Conservation (phyloP, 1,140 invertebrate species). For the silkworm (Bombyx mori) region DNA sequence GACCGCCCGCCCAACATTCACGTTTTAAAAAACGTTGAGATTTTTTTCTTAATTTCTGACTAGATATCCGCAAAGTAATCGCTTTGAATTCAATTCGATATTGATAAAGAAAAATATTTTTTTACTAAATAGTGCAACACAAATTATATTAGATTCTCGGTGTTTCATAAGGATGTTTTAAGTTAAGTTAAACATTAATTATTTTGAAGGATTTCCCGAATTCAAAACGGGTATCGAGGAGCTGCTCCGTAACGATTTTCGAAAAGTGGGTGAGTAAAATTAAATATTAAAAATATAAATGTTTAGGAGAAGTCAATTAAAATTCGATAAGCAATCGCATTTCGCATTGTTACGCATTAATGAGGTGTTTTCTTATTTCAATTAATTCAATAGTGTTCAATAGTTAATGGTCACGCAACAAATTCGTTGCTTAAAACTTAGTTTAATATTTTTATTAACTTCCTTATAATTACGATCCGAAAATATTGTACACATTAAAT, state of each 20-base stretch:
- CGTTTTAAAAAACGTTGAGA: too few relatives aligned
- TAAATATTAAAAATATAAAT: background rate
- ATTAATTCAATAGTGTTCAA: too few relatives aligned
- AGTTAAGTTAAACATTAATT: background rate
- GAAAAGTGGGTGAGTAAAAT: constrained; percentile 44
- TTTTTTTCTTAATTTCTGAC: too few relatives aligned
- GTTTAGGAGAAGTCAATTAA: too few relatives aligned
- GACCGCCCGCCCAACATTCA: constrained; percentile 23
- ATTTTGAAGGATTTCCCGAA: background rate
- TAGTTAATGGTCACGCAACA: too few relatives aligned
- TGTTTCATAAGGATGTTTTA: constrained; percentile 8
- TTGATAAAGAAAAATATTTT: background rate
- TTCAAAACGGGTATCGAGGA: constrained; percentile 14
- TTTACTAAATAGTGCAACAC: constrained; percentile 9
- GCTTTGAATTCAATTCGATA: background rate
- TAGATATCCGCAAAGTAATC: background rate
- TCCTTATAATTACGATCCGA: too few relatives aligned
- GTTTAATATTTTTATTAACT: too few relatives aligned
- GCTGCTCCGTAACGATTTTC: constrained; percentile 15
- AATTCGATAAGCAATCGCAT: too few relatives aligned
- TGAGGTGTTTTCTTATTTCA: too few relatives aligned
- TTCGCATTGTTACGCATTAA: too few relatives aligned
- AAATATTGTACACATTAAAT: too few relatives aligned
- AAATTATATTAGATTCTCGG: constrained; percentile 13
- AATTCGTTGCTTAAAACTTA: too few relatives aligned